Conservation (phyloP, 1,140 invertebrate genomes). For the Procambarus virginalis region DNA sequence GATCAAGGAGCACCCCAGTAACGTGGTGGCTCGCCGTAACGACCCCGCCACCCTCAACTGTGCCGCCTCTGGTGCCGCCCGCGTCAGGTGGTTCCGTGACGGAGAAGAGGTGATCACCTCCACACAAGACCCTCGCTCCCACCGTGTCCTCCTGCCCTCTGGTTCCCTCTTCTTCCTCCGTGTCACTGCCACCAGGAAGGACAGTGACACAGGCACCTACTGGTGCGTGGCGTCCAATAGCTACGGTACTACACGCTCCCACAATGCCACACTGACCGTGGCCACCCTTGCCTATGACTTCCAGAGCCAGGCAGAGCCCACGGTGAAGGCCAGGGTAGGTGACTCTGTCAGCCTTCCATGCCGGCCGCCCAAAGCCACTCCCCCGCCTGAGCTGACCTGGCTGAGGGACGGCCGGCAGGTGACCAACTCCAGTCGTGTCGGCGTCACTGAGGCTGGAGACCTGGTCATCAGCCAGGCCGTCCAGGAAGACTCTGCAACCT, state of each 20-base stretch:
- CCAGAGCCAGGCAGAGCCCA: constrained; percentile 7
- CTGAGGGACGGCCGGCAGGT: constrained; percentile 26
- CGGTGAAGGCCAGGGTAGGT: constrained; percentile 12
- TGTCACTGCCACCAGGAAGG: constrained; percentile 23
- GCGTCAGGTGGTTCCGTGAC: constrained; percentile 40
- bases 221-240: constrained; percentile 31
- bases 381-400: constrained; percentile 13
- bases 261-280: constrained; percentile 36
- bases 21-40: constrained; percentile 19
- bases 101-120: constrained; percentile 27
- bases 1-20: constrained; percentile 19
- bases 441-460: constrained; percentile 4
- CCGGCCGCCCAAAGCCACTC: neutral
- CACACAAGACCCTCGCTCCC: constrained; percentile 21
- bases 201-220: constrained; percentile 27
- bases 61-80: constrained; percentile 24
- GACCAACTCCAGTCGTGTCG: constrained; percentile 4
- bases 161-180: constrained; percentile 39
- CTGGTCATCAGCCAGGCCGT: constrained; percentile 8
- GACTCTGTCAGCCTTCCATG: constrained; percentile 12
- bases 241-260: constrained; percentile 10
- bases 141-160: constrained; percentile 24
- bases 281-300: constrained; percentile 10
- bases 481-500: neutral
- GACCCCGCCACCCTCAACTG: constrained; percentile 35